phyloP scores from a whole-genome alignment of 2,888 invertebrate genomes.

The Mythimna pallens region DNA sequence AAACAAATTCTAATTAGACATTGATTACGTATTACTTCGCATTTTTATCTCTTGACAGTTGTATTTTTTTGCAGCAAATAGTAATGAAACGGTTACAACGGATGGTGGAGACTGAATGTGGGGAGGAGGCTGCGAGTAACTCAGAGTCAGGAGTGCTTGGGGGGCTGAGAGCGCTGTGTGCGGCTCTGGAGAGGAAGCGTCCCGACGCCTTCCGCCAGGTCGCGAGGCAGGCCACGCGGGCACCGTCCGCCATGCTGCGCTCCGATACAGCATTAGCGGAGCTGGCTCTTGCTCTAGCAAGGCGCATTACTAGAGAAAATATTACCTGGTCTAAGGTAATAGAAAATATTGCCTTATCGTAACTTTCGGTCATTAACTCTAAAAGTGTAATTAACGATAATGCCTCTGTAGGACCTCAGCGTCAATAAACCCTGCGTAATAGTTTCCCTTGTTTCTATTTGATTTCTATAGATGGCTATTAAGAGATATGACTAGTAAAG shows the following conservation, averaged over 20 bases:
- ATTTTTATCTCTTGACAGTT: constrained; percentile 11
- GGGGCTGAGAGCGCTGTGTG: constrained; percentile 89
- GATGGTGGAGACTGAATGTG: constrained; percentile 89
- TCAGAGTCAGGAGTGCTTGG: constrained; percentile 85
- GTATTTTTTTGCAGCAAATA: constrained; percentile 78
- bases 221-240: constrained; percentile 93
- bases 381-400: constrained; percentile 23
- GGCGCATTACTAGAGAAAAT: constrained; percentile 93
- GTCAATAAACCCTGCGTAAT: neutral
- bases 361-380: constrained; percentile 6
- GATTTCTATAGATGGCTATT: neutral
- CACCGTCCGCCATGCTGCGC: constrained; percentile 90
- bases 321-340: constrained; percentile 95
- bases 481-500: constrained; percentile 23
- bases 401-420: neutral
- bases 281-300: constrained; percentile 92
- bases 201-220: constrained; percentile 94
- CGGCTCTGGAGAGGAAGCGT: constrained; percentile 94
- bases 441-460: constrained; percentile 17
- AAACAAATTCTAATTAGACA: neutral
- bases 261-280: constrained; percentile 91
- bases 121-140: constrained; percentile 88
- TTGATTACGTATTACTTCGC: neutral
- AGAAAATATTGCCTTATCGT: neutral
- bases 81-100: constrained; percentile 86